Evolutionary conservation across 2,113 vertebrate species (phyloP).

Genomic region (Camelus bactrianus): DNA sequence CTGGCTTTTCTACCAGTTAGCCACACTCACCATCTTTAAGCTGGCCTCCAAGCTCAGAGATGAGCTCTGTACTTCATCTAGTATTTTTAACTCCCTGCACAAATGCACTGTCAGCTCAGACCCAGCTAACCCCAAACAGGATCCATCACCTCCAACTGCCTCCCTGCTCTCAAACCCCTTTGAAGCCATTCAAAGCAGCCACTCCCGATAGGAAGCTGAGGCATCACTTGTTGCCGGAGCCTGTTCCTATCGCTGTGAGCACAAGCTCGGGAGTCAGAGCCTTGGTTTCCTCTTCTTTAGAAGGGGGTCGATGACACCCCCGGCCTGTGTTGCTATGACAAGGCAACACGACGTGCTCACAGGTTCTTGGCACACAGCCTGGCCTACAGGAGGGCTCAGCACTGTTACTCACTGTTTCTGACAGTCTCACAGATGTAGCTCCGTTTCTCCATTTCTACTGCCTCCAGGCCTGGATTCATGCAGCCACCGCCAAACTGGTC

Average conservation of each 20-base stretch:
- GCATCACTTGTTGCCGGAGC: not conserved
- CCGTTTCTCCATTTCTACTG: not conserved
- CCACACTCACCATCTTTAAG: not conserved
- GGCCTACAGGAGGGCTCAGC: not conserved
- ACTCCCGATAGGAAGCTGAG: not conserved
- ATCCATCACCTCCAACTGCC: not conserved
- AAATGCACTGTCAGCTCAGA: not conserved
- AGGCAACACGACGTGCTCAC: not conserved
- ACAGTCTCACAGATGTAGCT: not conserved
- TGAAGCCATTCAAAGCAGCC: not conserved
- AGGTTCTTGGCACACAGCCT: not conserved
- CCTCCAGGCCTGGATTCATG: not conserved
- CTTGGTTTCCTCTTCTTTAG: not conserved
- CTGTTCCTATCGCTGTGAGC: not conserved
- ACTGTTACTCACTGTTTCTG: not conserved
- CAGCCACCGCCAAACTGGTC: not conserved
- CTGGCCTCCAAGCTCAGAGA: not conserved
- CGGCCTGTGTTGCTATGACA: not conserved
- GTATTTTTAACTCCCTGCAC: not conserved
- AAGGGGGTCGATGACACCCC: not conserved
- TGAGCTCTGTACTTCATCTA: not conserved
- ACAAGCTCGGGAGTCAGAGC: not conserved
- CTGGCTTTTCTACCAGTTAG: not conserved
- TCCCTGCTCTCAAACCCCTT: not conserved
- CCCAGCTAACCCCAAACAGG: not conserved